phyloP scores from a whole-genome alignment of 1,140 invertebrate genomes.

The Psix sp. region DNA sequence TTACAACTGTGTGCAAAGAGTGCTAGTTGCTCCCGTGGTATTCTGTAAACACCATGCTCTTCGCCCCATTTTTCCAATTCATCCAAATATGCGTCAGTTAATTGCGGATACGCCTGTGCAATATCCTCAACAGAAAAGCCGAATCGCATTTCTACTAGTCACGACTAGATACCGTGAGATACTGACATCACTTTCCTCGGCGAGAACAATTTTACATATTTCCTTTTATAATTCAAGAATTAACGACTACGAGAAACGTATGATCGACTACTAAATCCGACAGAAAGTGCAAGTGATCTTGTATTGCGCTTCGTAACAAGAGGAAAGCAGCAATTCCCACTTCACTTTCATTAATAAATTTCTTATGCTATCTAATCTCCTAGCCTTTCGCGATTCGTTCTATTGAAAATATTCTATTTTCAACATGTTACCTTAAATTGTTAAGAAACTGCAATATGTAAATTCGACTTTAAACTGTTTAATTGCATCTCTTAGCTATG shows the following conservation, averaged over 20 bases:
- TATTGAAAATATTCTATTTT: too few relatives aligned
- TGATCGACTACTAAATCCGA: conserved; percentile 14
- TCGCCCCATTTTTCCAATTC: conserved; percentile 61
- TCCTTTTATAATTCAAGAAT: background rate
- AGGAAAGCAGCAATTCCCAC: conserved; percentile 43
- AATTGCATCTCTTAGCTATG: too few relatives aligned
- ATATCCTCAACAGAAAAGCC: too few relatives aligned
- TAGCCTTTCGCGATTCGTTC: background rate
- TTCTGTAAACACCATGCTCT: conserved; percentile 43
- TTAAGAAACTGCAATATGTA: too few relatives aligned
- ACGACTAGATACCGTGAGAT: too few relatives aligned
- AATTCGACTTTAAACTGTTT: too few relatives aligned
- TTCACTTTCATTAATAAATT: conserved; percentile 53
- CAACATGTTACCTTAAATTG: too few relatives aligned
- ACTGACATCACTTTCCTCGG: too few relatives aligned
- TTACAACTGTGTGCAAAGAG: conserved; percentile 81
- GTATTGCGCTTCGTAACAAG: conserved; percentile 47
- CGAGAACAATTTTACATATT: background rate
- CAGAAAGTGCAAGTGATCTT: conserved; percentile 54
- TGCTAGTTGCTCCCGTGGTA: conserved; percentile 73
- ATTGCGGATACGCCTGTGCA: conserved; percentile 63
- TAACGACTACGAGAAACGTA: background rate
- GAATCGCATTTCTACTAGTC: too few relatives aligned
- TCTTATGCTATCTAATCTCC: too few relatives aligned
- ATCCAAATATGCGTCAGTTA: conserved; percentile 62